Percentiles rank a stretch among this genome's conserved stretches.
These are phyloP conservation scores for Drosophila arawakana DNA, from an alignment of 1,140 invertebrate genomes.

Conservation along the genomic window DNA sequence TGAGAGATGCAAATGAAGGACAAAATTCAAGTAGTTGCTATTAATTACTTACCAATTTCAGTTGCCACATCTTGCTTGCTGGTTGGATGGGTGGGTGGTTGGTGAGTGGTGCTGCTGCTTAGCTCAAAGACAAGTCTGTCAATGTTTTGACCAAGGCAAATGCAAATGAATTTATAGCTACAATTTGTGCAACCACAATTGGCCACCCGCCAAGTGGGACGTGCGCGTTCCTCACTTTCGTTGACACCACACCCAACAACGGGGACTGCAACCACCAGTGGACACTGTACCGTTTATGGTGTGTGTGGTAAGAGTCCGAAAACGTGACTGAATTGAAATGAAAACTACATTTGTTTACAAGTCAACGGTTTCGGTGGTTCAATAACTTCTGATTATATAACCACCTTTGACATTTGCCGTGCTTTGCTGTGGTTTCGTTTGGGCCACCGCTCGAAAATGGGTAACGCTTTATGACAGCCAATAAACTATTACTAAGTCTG, in stretches of 20 bases:
- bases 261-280: conserved; percentile 7
- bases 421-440: no score
- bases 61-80: conserved; percentile 67
- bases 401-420: conserved; percentile 5
- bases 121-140: conserved; percentile 12
- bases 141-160: conserved; percentile 26
- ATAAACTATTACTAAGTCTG: conserved; percentile 31
- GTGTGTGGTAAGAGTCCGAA: conserved; percentile 23
- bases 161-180: conserved; percentile 59
- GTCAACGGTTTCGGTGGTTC: conserved; percentile 6
- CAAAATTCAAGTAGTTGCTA: not conserved
- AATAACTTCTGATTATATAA: conserved; percentile 50
- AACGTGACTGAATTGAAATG: conserved; percentile 47
- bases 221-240: conserved; percentile 68
- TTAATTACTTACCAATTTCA: conserved; percentile 62
- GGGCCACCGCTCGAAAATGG: conserved; percentile 6
- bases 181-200: conserved; percentile 8
- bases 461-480: conserved; percentile 33
- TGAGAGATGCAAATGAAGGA: not conserved
- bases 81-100: conserved; percentile 18
- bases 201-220: conserved; percentile 46
- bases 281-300: conserved; percentile 5
- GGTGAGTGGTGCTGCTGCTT: conserved; percentile 30
- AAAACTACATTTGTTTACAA: conserved; percentile 47
- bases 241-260: not conserved